phyloP scores from a whole-genome alignment of 1,140 invertebrate genomes.

The Lethrus apterus region DNA sequence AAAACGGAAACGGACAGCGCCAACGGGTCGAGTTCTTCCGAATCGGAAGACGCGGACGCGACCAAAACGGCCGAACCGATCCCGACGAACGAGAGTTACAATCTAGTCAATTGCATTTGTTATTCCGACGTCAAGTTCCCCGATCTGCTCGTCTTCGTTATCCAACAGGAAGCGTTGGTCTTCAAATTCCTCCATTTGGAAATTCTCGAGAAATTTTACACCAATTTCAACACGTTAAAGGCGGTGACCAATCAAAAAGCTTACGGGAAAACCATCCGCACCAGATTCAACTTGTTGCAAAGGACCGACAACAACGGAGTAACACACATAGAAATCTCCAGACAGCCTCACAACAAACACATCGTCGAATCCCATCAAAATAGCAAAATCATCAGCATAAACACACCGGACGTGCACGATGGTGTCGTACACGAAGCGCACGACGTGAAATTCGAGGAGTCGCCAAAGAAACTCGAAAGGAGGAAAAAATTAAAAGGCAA shows the following conservation, averaged over 20 bases:
- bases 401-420: slow-evolving; percentile 29
- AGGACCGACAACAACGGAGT: slow-evolving; percentile 41
- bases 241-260: slow-evolving; percentile 35
- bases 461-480: slow-evolving; percentile 34
- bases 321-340: slow-evolving; percentile 40
- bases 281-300: slow-evolving; percentile 39
- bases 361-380: slow-evolving; percentile 16
- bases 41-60: slow-evolving; percentile 27
- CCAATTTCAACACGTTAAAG: slow-evolving; percentile 38
- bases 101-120: slow-evolving; percentile 40
- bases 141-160: slow-evolving; percentile 38
- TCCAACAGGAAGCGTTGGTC: slow-evolving; percentile 37
- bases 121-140: slow-evolving; percentile 38
- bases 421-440: background rate
- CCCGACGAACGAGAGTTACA: slow-evolving; percentile 26
- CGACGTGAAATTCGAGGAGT: slow-evolving; percentile 17
- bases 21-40: slow-evolving; percentile 38
- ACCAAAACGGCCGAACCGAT: slow-evolving; percentile 15
- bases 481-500: slow-evolving; percentile 29
- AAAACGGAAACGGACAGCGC: slow-evolving; percentile 37
- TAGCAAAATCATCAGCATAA: slow-evolving; percentile 35
- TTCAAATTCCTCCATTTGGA: slow-evolving; percentile 37
- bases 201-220: slow-evolving; percentile 33
- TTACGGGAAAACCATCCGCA: slow-evolving; percentile 25
- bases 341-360: slow-evolving; percentile 22